Evolutionary conservation across 2,888 invertebrate genomes (phyloP), one percentile per base, ranked within the genome.

Genomic region (Aphodius sticticus): DNA sequence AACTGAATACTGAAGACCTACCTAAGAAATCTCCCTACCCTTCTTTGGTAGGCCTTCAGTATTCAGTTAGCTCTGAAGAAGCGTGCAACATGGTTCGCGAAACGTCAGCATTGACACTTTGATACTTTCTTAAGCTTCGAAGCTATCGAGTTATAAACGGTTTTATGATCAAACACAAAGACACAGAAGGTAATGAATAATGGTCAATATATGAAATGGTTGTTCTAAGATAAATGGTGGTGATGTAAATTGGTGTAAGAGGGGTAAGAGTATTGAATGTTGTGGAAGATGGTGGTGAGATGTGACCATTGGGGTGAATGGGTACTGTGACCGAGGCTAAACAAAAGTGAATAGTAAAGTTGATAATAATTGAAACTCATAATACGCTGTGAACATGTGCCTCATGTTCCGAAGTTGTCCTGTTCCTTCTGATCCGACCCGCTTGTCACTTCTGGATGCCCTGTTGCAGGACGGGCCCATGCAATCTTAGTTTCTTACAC

Each of bases 271-370:
- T 74, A 35, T 74, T 74, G 74, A 74, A 36, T 12, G 35, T 36
- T 26, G 74, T 36, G 74, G n/a, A 37, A 37, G 74, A 7, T 26
- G 35, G 35, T 35, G 74, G 74, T 26, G 36, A 37, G 26, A 74
- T 74, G 74, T 37, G 77, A 80, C 16, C 78, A 38, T 77, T 80
- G 70, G 80, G 80, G 80, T 80, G 80, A 80, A 77, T 80, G 81
- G 78, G 83, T 81, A 80, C 80, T 80, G 79, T 81, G 83, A 87
- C 88, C 88, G 88, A 88, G 88, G 88, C 87, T 88, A 87, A 88
- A 87, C 80, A 81, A 85, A 81, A 26, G 84, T 80, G 78, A 81
- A 81, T 81, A 82, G 83, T 82, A 83, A 84, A 83, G 82, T 82
- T 83, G 83, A 80, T 82, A 83, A 81, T 81, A 81, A 79, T 80